Percentiles rank a stretch among this genome's conserved stretches.
These are phyloP conservation scores for Sipha flava DNA, from an alignment of 1,140 invertebrate genomes.

Conservation along the genomic window DNA sequence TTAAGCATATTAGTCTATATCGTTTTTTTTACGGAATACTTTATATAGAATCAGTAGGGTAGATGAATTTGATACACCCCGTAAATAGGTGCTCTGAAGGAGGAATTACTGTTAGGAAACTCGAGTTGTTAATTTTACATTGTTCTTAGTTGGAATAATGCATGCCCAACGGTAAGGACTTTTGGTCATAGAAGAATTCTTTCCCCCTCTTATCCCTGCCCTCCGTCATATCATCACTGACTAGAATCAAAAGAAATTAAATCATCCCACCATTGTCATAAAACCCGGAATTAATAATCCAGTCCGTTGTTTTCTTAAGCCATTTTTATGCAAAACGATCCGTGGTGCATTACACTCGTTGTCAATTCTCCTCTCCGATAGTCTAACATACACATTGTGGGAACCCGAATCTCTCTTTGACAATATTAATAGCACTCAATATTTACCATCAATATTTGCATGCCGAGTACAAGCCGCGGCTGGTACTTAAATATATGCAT, in stretches of 20 bases:
- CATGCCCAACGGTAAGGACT: background rate
- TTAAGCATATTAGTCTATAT: too few species aligned
- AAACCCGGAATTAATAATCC: slow-evolving; percentile 4
- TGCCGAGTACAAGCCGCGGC: slow-evolving; percentile 1
- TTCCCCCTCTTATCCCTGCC: background rate
- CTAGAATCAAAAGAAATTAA: slow-evolving; percentile 19
- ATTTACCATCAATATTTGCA: slow-evolving; percentile 33
- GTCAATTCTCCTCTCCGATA: background rate
- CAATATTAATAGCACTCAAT: slow-evolving; percentile 32
- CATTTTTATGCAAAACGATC: slow-evolving; percentile 27
- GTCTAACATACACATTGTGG: background rate
- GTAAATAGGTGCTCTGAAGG: background rate
- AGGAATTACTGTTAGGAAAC: background rate
- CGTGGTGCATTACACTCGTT: background rate
- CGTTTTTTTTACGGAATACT: background rate
- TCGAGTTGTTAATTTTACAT: slow-evolving; percentile 1
- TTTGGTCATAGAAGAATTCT: background rate
- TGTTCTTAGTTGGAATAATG: background rate
- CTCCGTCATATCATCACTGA: background rate
- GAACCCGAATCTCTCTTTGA: slow-evolving; percentile 10
- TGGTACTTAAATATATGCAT: background rate
- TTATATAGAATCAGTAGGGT: background rate
- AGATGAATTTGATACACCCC: background rate
- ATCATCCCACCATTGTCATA: background rate
- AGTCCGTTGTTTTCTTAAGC: slow-evolving; percentile 23